Base-by-base conservation (phyloP, 2,113 vertebrate species). In the rabbit (Oryctolagus cuniculus) region DNA sequence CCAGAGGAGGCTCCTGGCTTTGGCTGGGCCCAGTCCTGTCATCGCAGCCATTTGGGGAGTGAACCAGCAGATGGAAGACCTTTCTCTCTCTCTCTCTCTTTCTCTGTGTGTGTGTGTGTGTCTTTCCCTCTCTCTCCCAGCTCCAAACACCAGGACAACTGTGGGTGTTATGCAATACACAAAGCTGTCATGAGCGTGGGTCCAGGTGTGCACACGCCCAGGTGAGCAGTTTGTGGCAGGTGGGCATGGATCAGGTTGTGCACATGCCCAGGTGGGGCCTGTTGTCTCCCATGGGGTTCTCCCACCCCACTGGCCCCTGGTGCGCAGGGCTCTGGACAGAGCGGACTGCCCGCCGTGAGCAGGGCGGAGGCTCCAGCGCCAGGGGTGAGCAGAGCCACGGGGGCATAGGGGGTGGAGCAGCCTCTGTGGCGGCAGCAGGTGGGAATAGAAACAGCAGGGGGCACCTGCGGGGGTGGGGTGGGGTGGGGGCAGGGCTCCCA, bases 171-270 rank as follows among this genome's bases (percentile, higher is more conserved):
- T 6, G 1, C 0, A 2, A 12, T 8, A 31, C 63, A 49, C 70
- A 87, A 24, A 44, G 49, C 36, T 72, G 44, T 1, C 15, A 11
- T 31, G 10, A 34, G 27, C 8, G 3, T 15, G 10, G 38, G 44
- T 21, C 22, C 19, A 10, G 31, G 58, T 9, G 4, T 51, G 31
- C 7, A 16, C 25, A 7, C 0, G 3, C 5, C n/a, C 34, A 6
- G 31, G 5, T 11, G 44, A 25, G 81, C 17, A 6, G 44, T 8
- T 3, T 17, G 24, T 10, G 25, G 0, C 0, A 53, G 75, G 34
- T 58, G 55, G 44, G 44, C 44, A 44, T 58, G 55, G 55, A 58
- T 58, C 55, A 16, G 15, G 55, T 15, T 58, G 55, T 58, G 55
- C 55, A 58, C 55, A 58, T 19, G 19, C 55, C 13, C 19, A 19